These are phyloP conservation scores for Tiliqua scincoides DNA, from an alignment of 2,113 vertebrate species.

Conservation along the genomic window DNA sequence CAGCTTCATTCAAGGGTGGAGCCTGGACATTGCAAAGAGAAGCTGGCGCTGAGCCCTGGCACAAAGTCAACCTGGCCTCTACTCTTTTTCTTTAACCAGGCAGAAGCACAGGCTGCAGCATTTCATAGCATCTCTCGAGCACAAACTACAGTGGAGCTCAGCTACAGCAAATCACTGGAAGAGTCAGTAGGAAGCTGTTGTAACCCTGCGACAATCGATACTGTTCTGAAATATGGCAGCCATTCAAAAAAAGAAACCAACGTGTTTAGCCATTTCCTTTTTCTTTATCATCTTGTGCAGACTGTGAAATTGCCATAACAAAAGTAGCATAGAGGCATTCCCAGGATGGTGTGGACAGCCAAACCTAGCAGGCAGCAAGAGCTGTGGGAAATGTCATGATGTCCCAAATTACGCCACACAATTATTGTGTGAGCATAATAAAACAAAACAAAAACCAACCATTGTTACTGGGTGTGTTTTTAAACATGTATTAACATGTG, in stretches of 20 bases:
- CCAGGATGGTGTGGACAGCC: slow-evolving; percentile 23
- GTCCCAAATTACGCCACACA: not conserved
- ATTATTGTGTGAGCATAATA: not conserved
- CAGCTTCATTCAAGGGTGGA: not conserved
- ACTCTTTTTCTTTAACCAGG: not conserved
- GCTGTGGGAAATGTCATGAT: slow-evolving; percentile 27
- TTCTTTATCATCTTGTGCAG: not conserved
- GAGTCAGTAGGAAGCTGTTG: not conserved
- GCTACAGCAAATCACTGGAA: not conserved
- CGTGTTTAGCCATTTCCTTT: not conserved
- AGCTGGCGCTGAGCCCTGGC: not conserved
- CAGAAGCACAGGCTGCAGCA: slow-evolving; percentile 2
- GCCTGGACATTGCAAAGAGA: not conserved
- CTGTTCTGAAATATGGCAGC: slow-evolving; percentile 14
- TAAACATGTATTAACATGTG: too few species aligned
- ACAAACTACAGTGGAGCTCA: fast-evolving
- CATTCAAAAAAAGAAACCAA: slow-evolving; percentile 21
- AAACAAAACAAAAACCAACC: not conserved
- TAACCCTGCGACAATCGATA: not conserved
- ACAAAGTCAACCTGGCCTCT: not conserved
- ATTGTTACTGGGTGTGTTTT: too few species aligned
- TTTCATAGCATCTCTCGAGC: not conserved
- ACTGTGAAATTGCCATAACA: not conserved
- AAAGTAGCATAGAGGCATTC: slow-evolving; percentile 24
- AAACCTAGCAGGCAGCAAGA: slow-evolving; percentile 16